Conservation (phyloP, 2,888 invertebrate genomes). For the Oxycera nigricornis region DNA sequence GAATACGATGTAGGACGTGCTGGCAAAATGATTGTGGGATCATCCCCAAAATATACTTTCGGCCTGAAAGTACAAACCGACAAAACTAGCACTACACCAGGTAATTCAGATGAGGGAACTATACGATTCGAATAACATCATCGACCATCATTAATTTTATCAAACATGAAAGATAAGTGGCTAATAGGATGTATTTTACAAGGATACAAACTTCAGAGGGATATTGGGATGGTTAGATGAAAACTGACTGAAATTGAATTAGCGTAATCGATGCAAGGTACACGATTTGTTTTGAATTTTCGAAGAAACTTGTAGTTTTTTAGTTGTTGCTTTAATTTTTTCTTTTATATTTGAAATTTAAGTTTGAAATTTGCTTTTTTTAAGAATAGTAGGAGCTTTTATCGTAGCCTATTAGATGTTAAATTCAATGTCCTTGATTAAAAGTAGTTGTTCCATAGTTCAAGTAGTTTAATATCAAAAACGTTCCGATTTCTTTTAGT, state of each 20-base stretch:
- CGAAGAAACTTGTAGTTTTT: no score
- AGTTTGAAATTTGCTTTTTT: no score
- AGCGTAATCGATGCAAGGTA: no score
- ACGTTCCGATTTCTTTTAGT: no score
- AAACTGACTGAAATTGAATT: slow-evolving; percentile 35
- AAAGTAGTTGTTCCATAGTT: no score
- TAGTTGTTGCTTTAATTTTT: no score
- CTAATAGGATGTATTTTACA: slow-evolving; percentile 4
- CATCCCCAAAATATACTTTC: slow-evolving; percentile 76
- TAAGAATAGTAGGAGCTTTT: no score
- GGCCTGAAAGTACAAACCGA: slow-evolving; percentile 71
- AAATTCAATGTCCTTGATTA: no score
- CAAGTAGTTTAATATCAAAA: no score
- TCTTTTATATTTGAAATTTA: no score
- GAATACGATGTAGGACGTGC: slow-evolving; percentile 84
- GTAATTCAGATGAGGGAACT: slow-evolving; percentile 58
- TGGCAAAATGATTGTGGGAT: slow-evolving; percentile 61
- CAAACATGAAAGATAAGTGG: not conserved
- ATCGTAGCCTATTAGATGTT: no score
- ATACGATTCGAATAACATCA: not conserved
- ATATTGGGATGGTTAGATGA: not conserved
- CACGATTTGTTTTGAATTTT: no score
- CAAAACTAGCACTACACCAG: slow-evolving; percentile 72
- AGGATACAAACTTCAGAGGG: not conserved
- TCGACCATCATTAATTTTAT: not conserved